Conservation (phyloP, 2,888 invertebrate genomes). For the Heliconius aoede region DNA sequence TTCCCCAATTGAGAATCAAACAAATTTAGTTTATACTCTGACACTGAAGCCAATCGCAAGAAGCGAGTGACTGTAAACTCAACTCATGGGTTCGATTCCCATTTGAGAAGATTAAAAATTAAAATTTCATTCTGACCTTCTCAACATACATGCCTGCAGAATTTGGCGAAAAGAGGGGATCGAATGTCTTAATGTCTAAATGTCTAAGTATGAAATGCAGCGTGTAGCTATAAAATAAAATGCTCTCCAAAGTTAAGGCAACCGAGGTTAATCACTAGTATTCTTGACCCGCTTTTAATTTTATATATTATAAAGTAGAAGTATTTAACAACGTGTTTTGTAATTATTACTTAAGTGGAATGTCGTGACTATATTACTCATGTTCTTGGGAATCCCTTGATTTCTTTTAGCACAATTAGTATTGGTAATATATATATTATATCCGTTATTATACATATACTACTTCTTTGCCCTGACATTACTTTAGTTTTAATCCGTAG, state of each 20-base stretch:
- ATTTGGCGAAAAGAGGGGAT: too few relatives aligned
- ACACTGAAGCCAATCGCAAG: too few relatives aligned
- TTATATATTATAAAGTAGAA: not conserved
- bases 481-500: too few relatives aligned
- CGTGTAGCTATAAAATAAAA: not conserved
- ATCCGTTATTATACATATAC: not conserved
- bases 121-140: too few relatives aligned
- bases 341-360: conserved; percentile 19
- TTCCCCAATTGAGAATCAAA: not conserved
- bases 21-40: too few relatives aligned
- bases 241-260: not conserved
- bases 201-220: too few relatives aligned
- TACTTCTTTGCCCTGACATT: not conserved
- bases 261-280: not conserved
- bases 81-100: not conserved
- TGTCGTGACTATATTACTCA: conserved; percentile 27
- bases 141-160: too few relatives aligned
- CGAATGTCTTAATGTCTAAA: not conserved
- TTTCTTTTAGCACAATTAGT: conserved; percentile 20
- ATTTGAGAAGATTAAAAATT: not conserved
- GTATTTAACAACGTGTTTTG: conserved; percentile 1
- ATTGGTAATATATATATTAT: not conserved
- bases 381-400: conserved; percentile 21
- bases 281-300: conserved; percentile 18
- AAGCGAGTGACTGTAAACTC: too few relatives aligned